A percentile compares a stretch with the other conserved stretches of the same genome.
phyloP scores from a whole-genome alignment of 2,113 vertebrate species.

The Hipposideros armiger region DNA sequence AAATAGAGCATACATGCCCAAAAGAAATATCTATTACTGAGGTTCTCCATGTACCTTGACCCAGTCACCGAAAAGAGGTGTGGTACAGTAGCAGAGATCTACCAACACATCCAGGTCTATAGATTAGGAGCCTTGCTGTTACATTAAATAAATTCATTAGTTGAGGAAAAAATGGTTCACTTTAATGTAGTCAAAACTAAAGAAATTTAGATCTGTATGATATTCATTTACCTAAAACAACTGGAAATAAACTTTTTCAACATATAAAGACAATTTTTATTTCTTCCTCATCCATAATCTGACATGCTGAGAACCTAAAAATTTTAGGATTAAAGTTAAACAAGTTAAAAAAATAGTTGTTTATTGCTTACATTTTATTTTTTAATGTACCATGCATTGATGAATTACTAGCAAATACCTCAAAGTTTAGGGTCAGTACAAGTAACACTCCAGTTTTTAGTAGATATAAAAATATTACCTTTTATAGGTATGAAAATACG shows the following conservation, averaged over 20 bases:
- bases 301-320: background rate
- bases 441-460: background rate
- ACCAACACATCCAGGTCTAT: background rate
- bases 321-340: background rate
- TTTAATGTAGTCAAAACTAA: background rate
- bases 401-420: background rate
- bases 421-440: background rate
- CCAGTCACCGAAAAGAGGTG: background rate
- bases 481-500: background rate
- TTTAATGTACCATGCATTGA: background rate
- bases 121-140: background rate
- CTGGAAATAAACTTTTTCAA: background rate
- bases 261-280: background rate
- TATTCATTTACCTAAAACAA: background rate
- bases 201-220: background rate
- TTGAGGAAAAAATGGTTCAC: background rate
- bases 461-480: background rate
- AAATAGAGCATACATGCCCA: background rate
- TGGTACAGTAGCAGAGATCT: background rate
- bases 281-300: background rate
- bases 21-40: background rate
- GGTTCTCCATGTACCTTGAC: background rate
- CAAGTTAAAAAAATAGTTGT: background rate
- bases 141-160: background rate
- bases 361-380: slow-evolving; percentile 21